Evolutionary conservation across 2,888 invertebrate genomes (phyloP), one percentile per base, ranked within the genome.

Genomic region (Neocrepidodera transversa): DNA sequence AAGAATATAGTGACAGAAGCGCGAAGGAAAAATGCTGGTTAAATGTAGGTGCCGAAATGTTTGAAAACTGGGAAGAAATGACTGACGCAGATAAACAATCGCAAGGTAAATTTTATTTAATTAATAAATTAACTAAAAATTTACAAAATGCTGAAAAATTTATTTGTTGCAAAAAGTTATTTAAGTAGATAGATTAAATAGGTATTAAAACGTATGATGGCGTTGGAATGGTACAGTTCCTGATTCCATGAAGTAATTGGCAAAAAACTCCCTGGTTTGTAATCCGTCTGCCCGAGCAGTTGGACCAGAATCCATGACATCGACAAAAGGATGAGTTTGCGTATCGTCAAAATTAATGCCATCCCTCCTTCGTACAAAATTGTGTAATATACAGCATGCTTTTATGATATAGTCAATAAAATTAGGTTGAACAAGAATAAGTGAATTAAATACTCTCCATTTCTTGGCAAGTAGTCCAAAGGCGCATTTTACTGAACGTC

Each of bases 391-490:
- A n/a, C n/a, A n/a, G n/a, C n/a, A 58, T 38, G 60, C 54, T 26
- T 61, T 63, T 26, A 61, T 49, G 13, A 60, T 54, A 20, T 47
- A 20, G 45, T 56, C 60, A 26, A 26, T 52, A 50, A 43, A 38
- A 32, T 60, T 47, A 5, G 42, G 52, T 47, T 60, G 30, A 3
- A 60, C 57, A 42, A 56, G 32, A 48, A 60, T 63, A 11, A 52
- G 48, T 11, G 56, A 36, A 16, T 57, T 48, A 60, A 60, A 60
- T n/a, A 63, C 20, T 43, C 53, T 28, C 60, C 55, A 61, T 54
- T 57, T 58, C 23, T 62, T 58, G 8, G 55, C 40, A 14, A 67
- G 30, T 7, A 65, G 36, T 11, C 60, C 66, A 62, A 68, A 65
- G 10, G 62, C 55, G 35, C 62, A 58, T 60, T 40, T n/a, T 26